Percentiles rank a stretch among this genome's conserved stretches.
Evolutionary conservation across 1,140 invertebrate species (phyloP).

Genomic region (Bemisia tabaci): DNA sequence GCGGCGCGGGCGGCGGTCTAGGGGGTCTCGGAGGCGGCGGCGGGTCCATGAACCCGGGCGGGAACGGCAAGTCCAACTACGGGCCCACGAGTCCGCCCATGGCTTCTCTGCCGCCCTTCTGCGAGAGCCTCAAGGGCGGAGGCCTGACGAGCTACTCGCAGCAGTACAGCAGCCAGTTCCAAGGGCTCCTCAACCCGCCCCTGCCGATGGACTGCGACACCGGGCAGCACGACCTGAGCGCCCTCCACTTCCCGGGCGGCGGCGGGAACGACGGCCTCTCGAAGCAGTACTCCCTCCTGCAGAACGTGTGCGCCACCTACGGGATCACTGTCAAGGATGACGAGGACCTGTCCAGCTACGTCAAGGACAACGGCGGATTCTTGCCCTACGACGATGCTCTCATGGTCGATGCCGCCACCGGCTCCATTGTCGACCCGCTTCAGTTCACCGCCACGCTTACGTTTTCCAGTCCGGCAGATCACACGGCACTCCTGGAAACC

Average conservation of each 20-base stretch:
- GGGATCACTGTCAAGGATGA: slow-evolving; percentile 64
- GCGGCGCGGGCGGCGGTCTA: slow-evolving; percentile 34
- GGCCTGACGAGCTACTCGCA: slow-evolving; percentile 24
- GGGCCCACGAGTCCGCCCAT: slow-evolving; percentile 69
- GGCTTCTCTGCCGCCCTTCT: slow-evolving; percentile 66
- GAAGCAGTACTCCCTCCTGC: slow-evolving; percentile 63
- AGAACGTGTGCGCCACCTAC: slow-evolving; percentile 59
- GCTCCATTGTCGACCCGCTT: slow-evolving; percentile 57
- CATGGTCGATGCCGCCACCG: slow-evolving; percentile 63
- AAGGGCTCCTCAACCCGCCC: slow-evolving; percentile 39
- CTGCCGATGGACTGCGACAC: slow-evolving; percentile 58
- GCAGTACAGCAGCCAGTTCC: slow-evolving; percentile 22
- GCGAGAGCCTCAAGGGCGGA: slow-evolving; percentile 65
- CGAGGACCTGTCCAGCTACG: slow-evolving; percentile 50
- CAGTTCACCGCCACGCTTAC: slow-evolving; percentile 67
- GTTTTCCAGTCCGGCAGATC: slow-evolving; percentile 59
- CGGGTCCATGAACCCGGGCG: slow-evolving; percentile 46
- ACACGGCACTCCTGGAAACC: slow-evolving; percentile 48
- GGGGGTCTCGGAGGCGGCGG: slow-evolving; percentile 36
- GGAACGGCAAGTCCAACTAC: slow-evolving; percentile 54
- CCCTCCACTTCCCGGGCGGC: slow-evolving; percentile 33
- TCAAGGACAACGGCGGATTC: slow-evolving; percentile 42
- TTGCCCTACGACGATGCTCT: slow-evolving; percentile 51
- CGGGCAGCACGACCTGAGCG: slow-evolving; percentile 37
- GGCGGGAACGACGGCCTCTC: slow-evolving; percentile 23